Evolutionary conservation across 2,113 vertebrate genomes (phyloP), one percentile per base, ranked within the genome.

Genomic region (Cavia aperea): DNA sequence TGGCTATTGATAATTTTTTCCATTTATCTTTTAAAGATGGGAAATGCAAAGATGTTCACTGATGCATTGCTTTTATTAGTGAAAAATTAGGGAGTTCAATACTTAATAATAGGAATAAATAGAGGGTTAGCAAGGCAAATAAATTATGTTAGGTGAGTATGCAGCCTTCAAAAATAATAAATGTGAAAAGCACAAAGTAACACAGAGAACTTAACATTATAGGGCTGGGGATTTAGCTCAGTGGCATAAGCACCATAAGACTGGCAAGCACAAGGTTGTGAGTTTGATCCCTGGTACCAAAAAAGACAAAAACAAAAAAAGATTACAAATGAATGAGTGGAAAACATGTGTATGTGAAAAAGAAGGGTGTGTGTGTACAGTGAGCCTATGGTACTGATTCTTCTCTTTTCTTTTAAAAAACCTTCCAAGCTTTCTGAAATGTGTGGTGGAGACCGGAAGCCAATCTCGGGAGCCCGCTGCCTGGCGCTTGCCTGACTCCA

Each of bases 111-210:
- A 46, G 26, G 73, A 15, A 31, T 77, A 49, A 49, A 24, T 1
- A 26, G 31, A 5, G 18, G 65, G 49, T 2, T 5, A 26, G n/a
- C 56, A 12, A 60, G 43, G 79, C 16, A n/a, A 78, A 4, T 3
- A 36, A 24, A 46, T 23, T 24, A 1, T 3, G 4, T 14, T 29
- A 68, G 81, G 23, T 0, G 31, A 43, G 18, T 2, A 0, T 13
- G 24, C 7, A 13, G 58, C 77, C 43, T 5, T 10, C 4, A 26
- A 4, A 39, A 46, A 46, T 3, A 18, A 18, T 33, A 26, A 73
- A 33, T 13, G 1, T 0, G 46, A 63, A 77, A 70, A 9, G 23
- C 23, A 15, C 29, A 2, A 1, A 36, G 12, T 14, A 9, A 70
- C 39, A 2, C 81, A 31, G 49, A 65, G 79, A 73, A 7, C 10